Conservation (phyloP, 1,140 invertebrate genomes). For the Phortica variegata region DNA sequence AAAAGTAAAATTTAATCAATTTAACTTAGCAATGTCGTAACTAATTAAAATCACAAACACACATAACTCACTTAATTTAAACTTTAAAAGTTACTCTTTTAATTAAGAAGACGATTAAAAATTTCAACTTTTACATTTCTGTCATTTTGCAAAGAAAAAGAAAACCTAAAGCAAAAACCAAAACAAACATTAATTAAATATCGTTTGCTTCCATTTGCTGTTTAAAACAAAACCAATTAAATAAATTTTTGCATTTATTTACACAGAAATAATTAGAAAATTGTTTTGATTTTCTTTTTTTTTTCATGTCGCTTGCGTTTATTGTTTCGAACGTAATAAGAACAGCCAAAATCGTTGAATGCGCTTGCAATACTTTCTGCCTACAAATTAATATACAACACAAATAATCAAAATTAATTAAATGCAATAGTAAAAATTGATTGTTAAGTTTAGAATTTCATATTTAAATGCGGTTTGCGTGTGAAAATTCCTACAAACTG, state of each 20-base stretch:
- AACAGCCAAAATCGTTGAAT: too few relatives aligned
- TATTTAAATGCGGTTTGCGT: conserved; percentile 33
- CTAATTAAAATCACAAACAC: neutral
- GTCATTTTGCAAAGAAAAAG: neutral
- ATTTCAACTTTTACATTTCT: neutral
- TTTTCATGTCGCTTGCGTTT: neutral
- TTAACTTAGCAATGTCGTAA: conserved; percentile 24
- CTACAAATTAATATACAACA: neutral
- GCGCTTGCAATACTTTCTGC: neutral
- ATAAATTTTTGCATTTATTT: conserved; percentile 34
- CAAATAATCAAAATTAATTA: neutral
- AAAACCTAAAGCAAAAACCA: neutral
- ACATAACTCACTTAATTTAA: neutral
- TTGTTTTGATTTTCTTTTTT: conserved; percentile 34
- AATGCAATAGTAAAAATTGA: conserved; percentile 6
- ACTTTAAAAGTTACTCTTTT: neutral
- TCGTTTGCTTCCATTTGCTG: too few relatives aligned
- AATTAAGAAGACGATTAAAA: conserved; percentile 3
- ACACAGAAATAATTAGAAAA: conserved; percentile 31
- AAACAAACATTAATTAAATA: neutral
- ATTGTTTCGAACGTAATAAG: too few relatives aligned
- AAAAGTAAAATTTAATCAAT: conserved; percentile 46
- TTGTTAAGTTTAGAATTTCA: conserved; percentile 28
- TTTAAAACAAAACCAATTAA: neutral
- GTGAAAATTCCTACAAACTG: conserved; percentile 30